These are phyloP conservation scores for Acromyrmex echinatior DNA, from an alignment of 1,140 invertebrate species.

Conservation along the genomic window DNA sequence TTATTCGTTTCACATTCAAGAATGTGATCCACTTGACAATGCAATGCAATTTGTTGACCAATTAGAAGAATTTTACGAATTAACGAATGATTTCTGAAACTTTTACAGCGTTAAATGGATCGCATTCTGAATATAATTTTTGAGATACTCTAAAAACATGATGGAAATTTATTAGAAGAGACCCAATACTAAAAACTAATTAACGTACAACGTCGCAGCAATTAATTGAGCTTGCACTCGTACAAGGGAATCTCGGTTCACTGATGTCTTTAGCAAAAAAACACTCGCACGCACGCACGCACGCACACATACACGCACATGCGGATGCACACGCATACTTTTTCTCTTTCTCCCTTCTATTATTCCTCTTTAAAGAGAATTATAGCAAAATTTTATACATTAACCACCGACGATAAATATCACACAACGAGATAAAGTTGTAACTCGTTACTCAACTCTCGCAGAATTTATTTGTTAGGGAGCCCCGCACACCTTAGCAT, in stretches of 20 bases:
- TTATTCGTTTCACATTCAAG: not conserved
- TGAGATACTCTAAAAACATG: not conserved
- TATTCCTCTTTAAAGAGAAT: constrained; percentile 52
- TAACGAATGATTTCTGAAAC: too few species aligned
- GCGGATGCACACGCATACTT: not conserved
- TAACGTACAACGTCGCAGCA: constrained; percentile 24
- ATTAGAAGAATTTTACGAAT: too few species aligned
- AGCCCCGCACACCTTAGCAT: constrained; percentile 80
- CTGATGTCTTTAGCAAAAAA: constrained; percentile 34
- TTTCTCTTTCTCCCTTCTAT: constrained; percentile 30
- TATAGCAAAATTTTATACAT: constrained; percentile 73
- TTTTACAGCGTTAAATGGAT: too few species aligned
- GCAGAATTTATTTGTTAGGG: constrained; percentile 68
- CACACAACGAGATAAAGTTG: constrained; percentile 74
- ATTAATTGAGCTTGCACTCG: constrained; percentile 37
- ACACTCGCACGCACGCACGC: not conserved
- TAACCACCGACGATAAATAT: constrained; percentile 80
- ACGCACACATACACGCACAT: not conserved
- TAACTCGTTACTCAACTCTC: constrained; percentile 71
- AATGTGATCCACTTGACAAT: too few species aligned
- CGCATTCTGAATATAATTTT: not conserved
- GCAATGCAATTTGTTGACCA: too few species aligned
- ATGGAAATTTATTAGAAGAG: not conserved
- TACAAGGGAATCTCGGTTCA: constrained; percentile 37
- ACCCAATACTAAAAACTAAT: too few species aligned